Evolutionary conservation across 2,113 vertebrate genomes (phyloP).

Genomic region (Pollimyrus isidori): DNA sequence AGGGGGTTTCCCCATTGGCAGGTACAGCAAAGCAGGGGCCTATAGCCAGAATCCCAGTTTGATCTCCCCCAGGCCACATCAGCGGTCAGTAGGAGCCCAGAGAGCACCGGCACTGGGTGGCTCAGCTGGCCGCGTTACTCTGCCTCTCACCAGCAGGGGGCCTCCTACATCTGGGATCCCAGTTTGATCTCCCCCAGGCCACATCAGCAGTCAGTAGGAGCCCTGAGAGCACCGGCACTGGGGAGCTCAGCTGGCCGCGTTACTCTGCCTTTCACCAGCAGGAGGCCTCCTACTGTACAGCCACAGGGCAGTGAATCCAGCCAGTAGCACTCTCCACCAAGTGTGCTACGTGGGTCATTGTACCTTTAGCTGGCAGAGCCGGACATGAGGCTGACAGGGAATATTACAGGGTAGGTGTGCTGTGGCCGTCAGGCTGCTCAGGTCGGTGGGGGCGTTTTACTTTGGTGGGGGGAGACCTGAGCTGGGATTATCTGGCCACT

Average conservation of each 20-base stretch:
- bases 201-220: not conserved
- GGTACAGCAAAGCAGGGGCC: not conserved
- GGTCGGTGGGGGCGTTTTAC: too few relatives aligned
- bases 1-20: not conserved
- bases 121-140: not conserved
- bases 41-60: not conserved
- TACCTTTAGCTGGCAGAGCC: not conserved
- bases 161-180: too few relatives aligned
- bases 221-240: not conserved
- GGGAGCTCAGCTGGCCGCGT: not conserved
- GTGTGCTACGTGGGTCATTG: not conserved
- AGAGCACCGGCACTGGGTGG: not conserved
- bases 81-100: not conserved
- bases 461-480: too few relatives aligned
- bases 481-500: too few relatives aligned
- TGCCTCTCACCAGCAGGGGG: not conserved
- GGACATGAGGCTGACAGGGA: not conserved
- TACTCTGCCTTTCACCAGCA: too few relatives aligned
- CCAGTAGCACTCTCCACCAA: not conserved
- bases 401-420: not conserved
- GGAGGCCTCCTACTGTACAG: too few relatives aligned
- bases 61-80: not conserved
- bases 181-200: not conserved
- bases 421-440: not conserved
- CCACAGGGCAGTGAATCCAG: not conserved